A percentile compares a stretch with the other conserved stretches of the same genome.
phyloP scores from a whole-genome alignment of 2,888 invertebrate genomes.

The Junonia oenone region DNA sequence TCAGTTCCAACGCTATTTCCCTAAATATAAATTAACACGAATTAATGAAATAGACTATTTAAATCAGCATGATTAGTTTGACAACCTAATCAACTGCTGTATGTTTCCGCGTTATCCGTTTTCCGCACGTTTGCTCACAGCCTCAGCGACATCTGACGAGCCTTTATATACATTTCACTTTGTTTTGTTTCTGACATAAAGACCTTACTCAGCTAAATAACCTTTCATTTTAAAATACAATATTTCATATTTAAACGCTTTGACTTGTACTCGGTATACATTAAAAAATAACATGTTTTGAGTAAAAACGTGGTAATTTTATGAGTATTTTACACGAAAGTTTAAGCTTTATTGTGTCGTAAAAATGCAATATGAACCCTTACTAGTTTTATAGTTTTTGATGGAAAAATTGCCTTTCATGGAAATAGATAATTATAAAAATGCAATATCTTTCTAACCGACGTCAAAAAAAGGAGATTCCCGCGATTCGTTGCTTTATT shows the following conservation, averaged over 20 bases:
- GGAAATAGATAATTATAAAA: not conserved
- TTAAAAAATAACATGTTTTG: slow-evolving; percentile 63
- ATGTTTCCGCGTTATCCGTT: too few species aligned
- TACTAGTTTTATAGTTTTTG: slow-evolving; percentile 6
- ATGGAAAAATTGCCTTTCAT: not conserved
- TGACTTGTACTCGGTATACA: slow-evolving; percentile 35
- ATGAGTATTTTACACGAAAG: slow-evolving; percentile 66
- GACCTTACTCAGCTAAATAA: not conserved
- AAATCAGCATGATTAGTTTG: too few species aligned
- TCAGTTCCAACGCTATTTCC: too few species aligned
- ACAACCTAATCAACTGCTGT: too few species aligned
- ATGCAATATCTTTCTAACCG: not conserved
- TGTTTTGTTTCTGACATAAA: not conserved
- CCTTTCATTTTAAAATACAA: slow-evolving; percentile 2
- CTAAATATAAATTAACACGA: too few species aligned
- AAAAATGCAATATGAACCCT: slow-evolving; percentile 13
- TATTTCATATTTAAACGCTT: slow-evolving; percentile 15
- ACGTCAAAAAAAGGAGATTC: too few species aligned
- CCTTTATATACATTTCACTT: too few species aligned
- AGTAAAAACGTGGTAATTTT: slow-evolving; percentile 66
- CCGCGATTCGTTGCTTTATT: too few species aligned
- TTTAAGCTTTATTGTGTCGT: slow-evolving; percentile 38
- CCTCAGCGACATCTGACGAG: too few species aligned
- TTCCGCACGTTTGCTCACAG: too few species aligned
- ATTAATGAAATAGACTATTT: too few species aligned